Percentiles rank a stretch among this genome's conserved stretches.
These are phyloP conservation scores for Zenarchopterus dispar DNA, from an alignment of 2,797 vertebrate genomes.

Conservation along the genomic window DNA sequence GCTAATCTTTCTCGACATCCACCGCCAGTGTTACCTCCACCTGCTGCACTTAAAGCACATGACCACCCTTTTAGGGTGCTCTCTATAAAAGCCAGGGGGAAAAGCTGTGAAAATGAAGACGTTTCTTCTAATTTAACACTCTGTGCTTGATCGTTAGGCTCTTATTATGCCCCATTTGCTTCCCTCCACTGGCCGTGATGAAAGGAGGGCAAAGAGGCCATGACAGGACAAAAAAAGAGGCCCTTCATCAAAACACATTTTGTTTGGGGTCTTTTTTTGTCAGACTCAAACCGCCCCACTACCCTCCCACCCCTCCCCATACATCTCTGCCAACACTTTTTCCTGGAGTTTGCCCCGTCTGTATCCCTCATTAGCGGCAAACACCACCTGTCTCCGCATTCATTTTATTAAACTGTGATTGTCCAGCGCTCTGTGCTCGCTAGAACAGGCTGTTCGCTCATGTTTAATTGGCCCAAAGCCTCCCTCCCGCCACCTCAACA, in stretches of 20 bases:
- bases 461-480: slow-evolving; percentile 70
- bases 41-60: slow-evolving; percentile 72
- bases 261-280: slow-evolving; percentile 79
- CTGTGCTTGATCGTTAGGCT: slow-evolving; percentile 81
- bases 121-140: slow-evolving; percentile 85
- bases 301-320: slow-evolving; percentile 39
- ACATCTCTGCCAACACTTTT: slow-evolving; percentile 61
- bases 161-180: slow-evolving; percentile 86
- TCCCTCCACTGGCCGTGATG: slow-evolving; percentile 81
- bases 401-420: slow-evolving; percentile 71
- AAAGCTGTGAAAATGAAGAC: slow-evolving; percentile 86
- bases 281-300: slow-evolving; percentile 39
- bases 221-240: slow-evolving; percentile 84
- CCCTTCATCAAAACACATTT: slow-evolving; percentile 82
- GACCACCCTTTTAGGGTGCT: slow-evolving; percentile 65
- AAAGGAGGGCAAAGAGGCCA: slow-evolving; percentile 80
- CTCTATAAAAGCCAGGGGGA: slow-evolving; percentile 34
- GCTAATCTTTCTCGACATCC: slow-evolving; percentile 64
- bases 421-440: slow-evolving; percentile 54
- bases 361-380: slow-evolving; percentile 72
- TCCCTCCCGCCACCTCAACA: slow-evolving; percentile 56
- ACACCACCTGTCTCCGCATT: slow-evolving; percentile 71
- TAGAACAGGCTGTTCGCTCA: slow-evolving; percentile 59
- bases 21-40: slow-evolving; percentile 62
- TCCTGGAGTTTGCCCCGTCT: slow-evolving; percentile 55